Base-by-base conservation (phyloP, 2,113 vertebrate genomes). In the Myiagra hebetior region DNA sequence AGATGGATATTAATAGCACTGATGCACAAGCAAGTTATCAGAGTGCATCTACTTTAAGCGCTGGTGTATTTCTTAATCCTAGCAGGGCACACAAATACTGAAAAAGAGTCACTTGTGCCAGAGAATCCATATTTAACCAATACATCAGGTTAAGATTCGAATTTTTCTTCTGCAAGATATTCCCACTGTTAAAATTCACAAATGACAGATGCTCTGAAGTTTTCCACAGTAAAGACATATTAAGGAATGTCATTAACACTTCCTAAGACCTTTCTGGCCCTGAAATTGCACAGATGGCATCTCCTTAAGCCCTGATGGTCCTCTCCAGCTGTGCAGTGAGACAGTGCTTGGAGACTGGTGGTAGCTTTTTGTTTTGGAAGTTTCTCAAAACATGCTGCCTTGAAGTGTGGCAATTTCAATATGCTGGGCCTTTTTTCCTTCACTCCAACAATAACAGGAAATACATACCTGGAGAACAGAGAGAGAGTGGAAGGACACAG, bases 11-110 rank as follows among this genome's bases (percentile, higher is more conserved):
- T 93, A 95, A 92, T 24, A 92, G 77, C 64, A 55, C 37, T 60
- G 88, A 49, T 89, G 46, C 41, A 86, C 74, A 91, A 72, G 49
- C 49, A 81, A 93, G 75, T 76, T 91, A 89, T 87, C 86, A 84
- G 75, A 86, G 81, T 63, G 75, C 84, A 93, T 70, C 91, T 91
- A 15, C 91, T 85, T 84, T 93, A 95, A 95, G 80, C 44, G 55
- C 47, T 59, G 37, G 39, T 88, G 63, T 86, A 93, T 92, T 91
- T 93, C 88, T 88, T 59, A 93, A 85, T 50, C 33, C 47, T 63
- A 88, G 42, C 49, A 94, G 42, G 64, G 56, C 47, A 85, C 28
- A 59, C 63, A 88, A 96, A 92, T 67, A 96, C 6, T 72, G 35
- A 85, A 80, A 84, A 95, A 63, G 47, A 82, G 60, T 37, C 3